Evolutionary conservation across 2,888 invertebrate species (phyloP).

Genomic region (Trissolcus japonicus): DNA sequence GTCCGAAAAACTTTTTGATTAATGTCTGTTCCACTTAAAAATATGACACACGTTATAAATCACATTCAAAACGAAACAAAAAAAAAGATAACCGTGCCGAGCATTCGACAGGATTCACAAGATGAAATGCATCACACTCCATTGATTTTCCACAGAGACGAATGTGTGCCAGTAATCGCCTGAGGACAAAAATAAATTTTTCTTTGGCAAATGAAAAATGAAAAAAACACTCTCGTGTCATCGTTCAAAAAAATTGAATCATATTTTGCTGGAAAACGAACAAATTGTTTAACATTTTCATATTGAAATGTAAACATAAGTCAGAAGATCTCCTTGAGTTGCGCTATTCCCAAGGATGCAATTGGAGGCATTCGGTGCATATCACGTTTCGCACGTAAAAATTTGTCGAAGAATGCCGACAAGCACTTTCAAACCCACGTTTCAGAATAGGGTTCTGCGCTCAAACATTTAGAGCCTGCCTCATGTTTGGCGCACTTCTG

Average conservation of each 20-base stretch:
- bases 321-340: neutral
- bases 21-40: constrained; percentile 42
- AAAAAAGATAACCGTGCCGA: constrained; percentile 14
- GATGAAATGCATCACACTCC: constrained; percentile 26
- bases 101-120: constrained; percentile 40
- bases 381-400: constrained; percentile 37
- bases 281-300: neutral
- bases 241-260: too few relatives aligned
- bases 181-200: too few relatives aligned
- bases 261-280: neutral
- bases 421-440: constrained; percentile 37
- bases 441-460: constrained; percentile 26
- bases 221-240: neutral
- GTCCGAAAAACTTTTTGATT: constrained; percentile 35
- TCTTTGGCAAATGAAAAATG: too few relatives aligned
- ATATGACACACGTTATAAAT: constrained; percentile 43
- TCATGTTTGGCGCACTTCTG: constrained; percentile 19
- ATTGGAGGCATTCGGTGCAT: constrained; percentile 26
- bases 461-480: constrained; percentile 44
- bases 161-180: constrained; percentile 4
- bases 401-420: constrained; percentile 44
- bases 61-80: constrained; percentile 21
- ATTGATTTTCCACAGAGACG: constrained; percentile 23
- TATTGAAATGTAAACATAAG: neutral
- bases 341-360: neutral